Percentiles rank a stretch among this genome's conserved stretches.
Evolutionary conservation across 2,888 invertebrate species (phyloP).

Genomic region (Lamellibrachia satsuma): DNA sequence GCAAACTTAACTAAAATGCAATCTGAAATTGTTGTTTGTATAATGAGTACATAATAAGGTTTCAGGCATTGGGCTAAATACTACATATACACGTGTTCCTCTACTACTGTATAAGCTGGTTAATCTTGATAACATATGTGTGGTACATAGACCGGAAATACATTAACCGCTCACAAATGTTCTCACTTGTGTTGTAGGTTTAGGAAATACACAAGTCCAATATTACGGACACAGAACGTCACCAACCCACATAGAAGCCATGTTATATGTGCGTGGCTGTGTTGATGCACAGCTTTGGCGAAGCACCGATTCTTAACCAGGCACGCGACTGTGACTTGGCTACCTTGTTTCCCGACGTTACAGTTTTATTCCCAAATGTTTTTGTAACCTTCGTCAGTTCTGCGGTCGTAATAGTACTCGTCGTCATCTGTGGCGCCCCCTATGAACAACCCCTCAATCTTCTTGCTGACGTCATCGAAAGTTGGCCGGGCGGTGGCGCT

Average conservation of each 20-base stretch:
- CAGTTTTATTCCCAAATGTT: neutral
- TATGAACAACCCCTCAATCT: neutral
- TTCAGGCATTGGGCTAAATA: no score
- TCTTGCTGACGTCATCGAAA: neutral
- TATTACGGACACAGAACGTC: neutral
- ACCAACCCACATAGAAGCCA: no score
- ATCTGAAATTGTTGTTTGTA: no score
- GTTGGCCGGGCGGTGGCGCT: conserved; percentile 1
- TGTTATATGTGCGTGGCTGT: neutral
- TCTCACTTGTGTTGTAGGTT: neutral
- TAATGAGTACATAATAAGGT: no score
- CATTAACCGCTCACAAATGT: neutral
- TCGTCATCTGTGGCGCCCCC: neutral
- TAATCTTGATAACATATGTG: neutral
- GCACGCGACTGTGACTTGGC: neutral
- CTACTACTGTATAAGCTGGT: neutral
- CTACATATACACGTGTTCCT: neutral
- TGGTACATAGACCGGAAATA: neutral
- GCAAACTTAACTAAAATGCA: no score
- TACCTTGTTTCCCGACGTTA: no score
- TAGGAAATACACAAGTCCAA: neutral
- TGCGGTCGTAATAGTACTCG: conserved; percentile 5
- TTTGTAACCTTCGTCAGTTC: neutral
- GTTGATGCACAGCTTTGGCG: neutral
- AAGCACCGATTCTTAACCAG: neutral